Evolutionary conservation across 2,888 invertebrate species (phyloP), one percentile per base, ranked within the genome.

Genomic region (Cistogaster globosa): DNA sequence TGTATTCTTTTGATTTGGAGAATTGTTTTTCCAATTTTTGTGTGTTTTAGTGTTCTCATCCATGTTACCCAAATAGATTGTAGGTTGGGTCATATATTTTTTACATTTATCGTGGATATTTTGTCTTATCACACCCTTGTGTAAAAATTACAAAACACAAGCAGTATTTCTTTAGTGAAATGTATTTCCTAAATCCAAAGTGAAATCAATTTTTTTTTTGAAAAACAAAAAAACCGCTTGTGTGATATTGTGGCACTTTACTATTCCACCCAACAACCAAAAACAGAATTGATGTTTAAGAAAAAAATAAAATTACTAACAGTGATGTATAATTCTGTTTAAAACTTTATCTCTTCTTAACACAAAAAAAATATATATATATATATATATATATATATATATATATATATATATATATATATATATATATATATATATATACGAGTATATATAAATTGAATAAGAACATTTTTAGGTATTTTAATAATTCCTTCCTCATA

Each of bases 41-140:
- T 67, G 32, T 79, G 55, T 68, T 75, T 57, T 32, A 42, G 12
- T 63, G 22, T 62, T 68, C 36, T 57, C 60, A 18, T 22, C 68
- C 51, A 72, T 51, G 62, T 58, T 57, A 67, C 53, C 60, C 18
- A 75, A 60, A 89, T 48, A 67, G 14, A 62, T 76, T 69, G 57
- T 74, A 26, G 60, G 77, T 89, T 87, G 88, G 89, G 88, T 88
- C 89, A 89, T 90, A 91, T 90, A 91, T 91, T 90, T 90, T 90
- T 90, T 89, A 91, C 90, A 89, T 90, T 91, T 91, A 90, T 89
- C 88, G 88, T 86, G 87, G 88, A 88, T 90, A 91, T 91, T 90
- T 91, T 91, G 89, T 90, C 90, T 90, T 90, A 90, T 90, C 90
- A 90, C 90, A 90, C 90, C 91, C 90, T 88, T 86, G 78, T 79